Percentiles rank a stretch among this genome's conserved stretches.
These are phyloP conservation scores for Drosophila lini DNA, from an alignment of 1,140 invertebrate genomes.

Conservation along the genomic window DNA sequence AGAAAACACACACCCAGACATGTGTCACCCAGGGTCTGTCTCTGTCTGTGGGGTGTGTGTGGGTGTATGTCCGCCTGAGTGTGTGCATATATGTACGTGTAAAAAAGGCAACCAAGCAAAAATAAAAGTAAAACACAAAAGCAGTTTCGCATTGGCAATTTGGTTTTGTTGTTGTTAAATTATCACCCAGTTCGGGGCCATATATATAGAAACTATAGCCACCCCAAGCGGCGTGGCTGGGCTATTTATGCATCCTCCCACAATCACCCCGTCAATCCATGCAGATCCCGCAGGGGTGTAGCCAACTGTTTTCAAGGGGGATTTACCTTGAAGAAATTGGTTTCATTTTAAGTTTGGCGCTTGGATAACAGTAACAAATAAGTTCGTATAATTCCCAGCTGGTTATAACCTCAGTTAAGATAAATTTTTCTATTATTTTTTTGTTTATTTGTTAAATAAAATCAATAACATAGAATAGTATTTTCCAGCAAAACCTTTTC, in stretches of 20 bases:
- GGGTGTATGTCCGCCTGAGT: constrained; percentile 11
- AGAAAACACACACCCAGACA: constrained; percentile 15
- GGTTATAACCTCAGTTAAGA: too few species aligned
- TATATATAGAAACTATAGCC: constrained; percentile 43
- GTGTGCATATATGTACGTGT: constrained; percentile 13
- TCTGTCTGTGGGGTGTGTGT: constrained; percentile 12
- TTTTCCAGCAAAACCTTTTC: neutral
- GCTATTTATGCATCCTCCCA: constrained; percentile 66
- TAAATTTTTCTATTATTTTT: neutral
- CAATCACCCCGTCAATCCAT: constrained; percentile 11
- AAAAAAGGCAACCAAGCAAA: constrained; percentile 63
- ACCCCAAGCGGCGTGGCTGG: constrained; percentile 37
- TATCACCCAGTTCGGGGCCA: constrained; percentile 61
- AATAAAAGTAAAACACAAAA: constrained; percentile 71
- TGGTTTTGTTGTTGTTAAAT: constrained; percentile 74
- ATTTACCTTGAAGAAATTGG: neutral
- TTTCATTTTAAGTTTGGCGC: neutral
- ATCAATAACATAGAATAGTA: too few species aligned
- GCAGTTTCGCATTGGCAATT: constrained; percentile 67
- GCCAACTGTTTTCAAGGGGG: neutral
- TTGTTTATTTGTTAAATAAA: neutral
- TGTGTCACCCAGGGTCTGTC: constrained; percentile 20
- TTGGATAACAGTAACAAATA: neutral
- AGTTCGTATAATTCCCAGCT: neutral
- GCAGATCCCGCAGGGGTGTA: constrained; percentile 7